Evolutionary conservation across 2,113 vertebrate species (phyloP).

Genomic region (Rhodinocichla rosea): DNA sequence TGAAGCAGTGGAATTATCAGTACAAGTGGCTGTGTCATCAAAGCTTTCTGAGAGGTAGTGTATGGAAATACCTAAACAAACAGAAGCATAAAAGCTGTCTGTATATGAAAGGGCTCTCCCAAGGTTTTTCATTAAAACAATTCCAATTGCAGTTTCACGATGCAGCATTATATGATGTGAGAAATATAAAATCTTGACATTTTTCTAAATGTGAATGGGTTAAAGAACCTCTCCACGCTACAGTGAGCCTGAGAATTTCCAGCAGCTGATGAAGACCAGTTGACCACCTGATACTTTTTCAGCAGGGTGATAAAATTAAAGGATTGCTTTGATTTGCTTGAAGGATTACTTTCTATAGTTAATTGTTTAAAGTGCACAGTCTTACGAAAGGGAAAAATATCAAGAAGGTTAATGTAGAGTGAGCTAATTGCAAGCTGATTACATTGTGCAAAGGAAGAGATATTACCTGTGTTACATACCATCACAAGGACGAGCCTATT

Average conservation of each 20-base stretch:
- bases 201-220: slow-evolving; percentile 66
- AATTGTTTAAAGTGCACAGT: slow-evolving; percentile 74
- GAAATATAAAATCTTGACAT: slow-evolving; percentile 64
- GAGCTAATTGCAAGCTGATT: slow-evolving; percentile 79
- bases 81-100: slow-evolving; percentile 61
- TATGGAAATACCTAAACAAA: slow-evolving; percentile 75
- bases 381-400: slow-evolving; percentile 66
- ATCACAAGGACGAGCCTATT: slow-evolving; percentile 73
- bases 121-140: slow-evolving; percentile 59
- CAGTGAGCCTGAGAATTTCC: slow-evolving; percentile 69
- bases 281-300: slow-evolving; percentile 82
- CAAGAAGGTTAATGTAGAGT: slow-evolving; percentile 71
- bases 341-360: slow-evolving; percentile 73
- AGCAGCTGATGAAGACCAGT: slow-evolving; percentile 74
- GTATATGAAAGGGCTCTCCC: slow-evolving; percentile 16
- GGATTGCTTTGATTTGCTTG: slow-evolving; percentile 80
- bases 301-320: slow-evolving; percentile 82
- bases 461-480: slow-evolving; percentile 77
- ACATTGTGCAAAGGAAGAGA: slow-evolving; percentile 72
- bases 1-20: slow-evolving; percentile 76
- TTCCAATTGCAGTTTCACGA: slow-evolving; percentile 38
- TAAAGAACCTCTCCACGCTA: slow-evolving; percentile 69
- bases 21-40: slow-evolving; percentile 74
- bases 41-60: slow-evolving; percentile 65
- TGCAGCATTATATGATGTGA: slow-evolving; percentile 29